phyloP scores from a whole-genome alignment of 2,113 vertebrate genomes.

The Pelecanus crispus region DNA sequence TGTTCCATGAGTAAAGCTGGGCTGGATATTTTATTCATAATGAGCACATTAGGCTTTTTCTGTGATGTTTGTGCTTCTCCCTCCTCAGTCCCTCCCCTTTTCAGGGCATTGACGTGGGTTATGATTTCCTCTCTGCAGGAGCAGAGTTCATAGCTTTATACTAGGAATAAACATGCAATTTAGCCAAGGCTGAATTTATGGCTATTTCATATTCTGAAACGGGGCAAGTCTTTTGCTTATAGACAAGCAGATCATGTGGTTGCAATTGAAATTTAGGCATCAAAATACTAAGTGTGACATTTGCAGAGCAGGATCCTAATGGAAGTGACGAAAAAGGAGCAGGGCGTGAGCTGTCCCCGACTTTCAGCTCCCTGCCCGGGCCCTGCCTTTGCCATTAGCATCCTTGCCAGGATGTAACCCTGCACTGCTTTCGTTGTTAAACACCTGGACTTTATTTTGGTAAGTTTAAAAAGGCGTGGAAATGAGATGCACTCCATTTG shows the following conservation, averaged over 20 bases:
- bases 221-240: background rate
- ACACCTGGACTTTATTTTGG: background rate
- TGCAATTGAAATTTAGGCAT: background rate
- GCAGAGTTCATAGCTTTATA: background rate
- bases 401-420: background rate
- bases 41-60: background rate
- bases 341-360: background rate
- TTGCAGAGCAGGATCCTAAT: background rate
- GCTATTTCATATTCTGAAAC: background rate
- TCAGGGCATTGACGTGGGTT: background rate
- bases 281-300: background rate
- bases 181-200: background rate
- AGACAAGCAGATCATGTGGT: background rate
- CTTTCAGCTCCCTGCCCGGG: background rate
- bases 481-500: slow-evolving; percentile 1
- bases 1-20: background rate
- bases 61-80: background rate
- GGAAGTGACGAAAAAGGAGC: background rate
- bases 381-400: background rate
- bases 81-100: background rate
- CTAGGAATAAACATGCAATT: background rate
- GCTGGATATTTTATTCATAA: slow-evolving; percentile 3
- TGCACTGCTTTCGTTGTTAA: background rate
- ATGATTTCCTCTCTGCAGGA: slow-evolving; percentile 7
- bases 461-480: slow-evolving; percentile 1